Base-by-base conservation (phyloP, 1,140 invertebrate genomes). In the Ips typographus region DNA sequence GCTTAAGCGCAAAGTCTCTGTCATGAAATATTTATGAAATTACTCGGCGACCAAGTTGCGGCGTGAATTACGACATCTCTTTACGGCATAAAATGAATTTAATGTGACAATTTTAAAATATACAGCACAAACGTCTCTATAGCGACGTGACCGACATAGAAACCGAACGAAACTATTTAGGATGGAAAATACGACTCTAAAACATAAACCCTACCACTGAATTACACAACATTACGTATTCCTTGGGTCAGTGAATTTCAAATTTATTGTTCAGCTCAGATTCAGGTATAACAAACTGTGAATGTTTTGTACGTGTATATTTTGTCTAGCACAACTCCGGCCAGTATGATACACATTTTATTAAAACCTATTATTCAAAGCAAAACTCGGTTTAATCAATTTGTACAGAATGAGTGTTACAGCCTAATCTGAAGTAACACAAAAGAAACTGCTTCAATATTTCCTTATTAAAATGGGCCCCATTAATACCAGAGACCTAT, bases 21-120 rank as follows among this genome's bases (percentile, higher is more conserved):
- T 7, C 62, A 70, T 70, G 62, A 70, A 70, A 70, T 64, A 70
- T 70, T 70, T 70, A 70, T 70, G 68, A 70, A 70, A 70, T 70
- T 64, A 70, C 61, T 56, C 53, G 47, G 43, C 61, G 56, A 52
- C 61, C 61, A 51, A 65, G 68, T 59, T 65, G 68, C 56, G 68
- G 61, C 68, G 55, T 65, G 57, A 70, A 70, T 70, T 65, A 58
- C 57, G 65, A 68, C 65, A 44, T 60, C 57, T 59, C 56, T 59
- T 38, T 42, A 68, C 47, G 39, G 44, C 8, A 41, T 61, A 60
- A 68, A 68, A 68, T 68, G 57, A 68, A 68, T 68, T 68, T 68
- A 68, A 68, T 68, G 65, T 61, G 65, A 68, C 65, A 68, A 68
- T 68, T 61, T 68, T 59, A 56, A 65, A 65, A 65, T 65, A 65